A percentile compares a stretch with the other conserved stretches of the same genome.
Evolutionary conservation across 2,113 vertebrate genomes (phyloP).

Genomic region (Cacatua alba): DNA sequence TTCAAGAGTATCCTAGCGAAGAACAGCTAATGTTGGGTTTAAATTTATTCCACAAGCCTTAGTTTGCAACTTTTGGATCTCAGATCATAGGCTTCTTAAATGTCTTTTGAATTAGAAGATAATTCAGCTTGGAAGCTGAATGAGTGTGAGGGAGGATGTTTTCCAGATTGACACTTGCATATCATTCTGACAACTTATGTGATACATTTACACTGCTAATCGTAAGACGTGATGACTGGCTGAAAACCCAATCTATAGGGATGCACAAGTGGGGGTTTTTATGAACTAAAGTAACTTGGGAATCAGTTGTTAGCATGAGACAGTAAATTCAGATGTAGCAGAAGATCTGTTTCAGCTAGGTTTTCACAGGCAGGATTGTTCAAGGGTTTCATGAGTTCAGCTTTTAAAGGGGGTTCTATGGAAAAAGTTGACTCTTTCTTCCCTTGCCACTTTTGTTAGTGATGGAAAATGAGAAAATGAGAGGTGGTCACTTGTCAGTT

Average conservation of each 20-base stretch:
- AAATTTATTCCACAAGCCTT: neutral
- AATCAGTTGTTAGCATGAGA: neutral
- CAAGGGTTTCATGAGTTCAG: neutral
- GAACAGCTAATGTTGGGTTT: neutral
- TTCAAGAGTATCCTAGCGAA: neutral
- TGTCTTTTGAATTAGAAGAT: neutral
- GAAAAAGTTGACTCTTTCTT: neutral
- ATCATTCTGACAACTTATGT: neutral
- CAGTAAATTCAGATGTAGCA: neutral
- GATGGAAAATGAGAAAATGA: neutral
- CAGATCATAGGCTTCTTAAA: neutral
- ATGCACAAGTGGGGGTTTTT: neutral
- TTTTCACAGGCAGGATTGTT: neutral
- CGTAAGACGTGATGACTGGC: neutral
- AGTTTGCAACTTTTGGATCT: neutral
- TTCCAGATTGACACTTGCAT: neutral
- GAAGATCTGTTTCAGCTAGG: neutral
- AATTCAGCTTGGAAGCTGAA: neutral
- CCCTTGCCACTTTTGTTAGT: neutral
- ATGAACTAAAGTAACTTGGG: neutral
- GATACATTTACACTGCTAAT: neutral
- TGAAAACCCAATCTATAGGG: neutral
- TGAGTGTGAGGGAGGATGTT: neutral
- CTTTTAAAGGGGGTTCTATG: neutral
- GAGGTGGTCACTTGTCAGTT: neutral